phyloP scores from a whole-genome alignment of 2,888 invertebrate species.

The Odiellus spinosus region DNA sequence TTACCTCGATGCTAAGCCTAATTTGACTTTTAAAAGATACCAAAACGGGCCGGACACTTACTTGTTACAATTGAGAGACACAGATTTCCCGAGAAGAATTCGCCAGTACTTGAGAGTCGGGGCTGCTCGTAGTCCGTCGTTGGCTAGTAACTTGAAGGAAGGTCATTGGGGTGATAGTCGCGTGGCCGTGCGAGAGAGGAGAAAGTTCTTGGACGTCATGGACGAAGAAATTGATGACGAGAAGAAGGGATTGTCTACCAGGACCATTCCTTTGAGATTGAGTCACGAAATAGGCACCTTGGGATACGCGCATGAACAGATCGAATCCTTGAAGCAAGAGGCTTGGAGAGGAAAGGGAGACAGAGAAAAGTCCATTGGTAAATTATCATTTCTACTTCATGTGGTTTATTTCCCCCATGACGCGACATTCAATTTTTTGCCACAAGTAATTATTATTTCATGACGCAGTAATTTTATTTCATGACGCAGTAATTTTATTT shows the following conservation, averaged over 20 bases:
- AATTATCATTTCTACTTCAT: no score
- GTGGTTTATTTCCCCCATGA: no score
- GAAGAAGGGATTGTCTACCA: conserved; percentile 36
- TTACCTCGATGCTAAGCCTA: neutral
- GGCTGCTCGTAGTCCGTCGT: conserved; percentile 19
- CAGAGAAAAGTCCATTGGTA: conserved; percentile 12
- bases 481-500: no score
- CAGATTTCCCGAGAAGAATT: conserved; percentile 81
- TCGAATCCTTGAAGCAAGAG: conserved; percentile 13
- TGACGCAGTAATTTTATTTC: no score
- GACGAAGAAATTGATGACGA: conserved; percentile 91
- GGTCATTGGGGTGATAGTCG: conserved; percentile 21
- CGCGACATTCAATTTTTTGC: no score
- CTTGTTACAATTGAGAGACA: conserved; percentile 78
- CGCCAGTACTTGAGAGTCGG: conserved; percentile 69
- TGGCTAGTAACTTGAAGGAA: conserved; percentile 19
- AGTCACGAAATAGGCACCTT: conserved; percentile 70
- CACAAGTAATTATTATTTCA: no score
- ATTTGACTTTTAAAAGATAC: conserved; percentile 42
- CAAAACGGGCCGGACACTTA: conserved; percentile 95
- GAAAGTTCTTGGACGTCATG: conserved; percentile 85
- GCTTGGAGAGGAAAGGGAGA: conserved; percentile 14
- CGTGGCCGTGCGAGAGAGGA: conserved; percentile 61
- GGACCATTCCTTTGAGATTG: conserved; percentile 44
- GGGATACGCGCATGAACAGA: conserved; percentile 70